Base-by-base conservation (phyloP, 2,888 invertebrate species). In the Acleris emargana region DNA sequence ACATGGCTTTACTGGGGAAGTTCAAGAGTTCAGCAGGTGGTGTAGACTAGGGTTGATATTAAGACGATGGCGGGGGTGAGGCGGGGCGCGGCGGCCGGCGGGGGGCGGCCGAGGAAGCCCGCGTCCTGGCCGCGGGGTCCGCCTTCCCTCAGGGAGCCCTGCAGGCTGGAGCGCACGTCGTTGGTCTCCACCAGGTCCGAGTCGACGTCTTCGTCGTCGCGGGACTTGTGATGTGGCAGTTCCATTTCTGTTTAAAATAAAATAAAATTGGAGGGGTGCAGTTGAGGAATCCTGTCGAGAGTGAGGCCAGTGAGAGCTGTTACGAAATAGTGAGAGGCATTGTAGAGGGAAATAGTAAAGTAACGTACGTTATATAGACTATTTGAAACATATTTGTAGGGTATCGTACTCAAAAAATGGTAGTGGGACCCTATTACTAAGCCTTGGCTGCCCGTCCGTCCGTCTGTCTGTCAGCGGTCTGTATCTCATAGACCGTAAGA, bases 111-210 rank as follows among this genome's bases (percentile, higher is more conserved):
- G 43, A 91, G 82, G 78, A 88, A 91, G 47, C 87, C 84, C 1
- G 89, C 87, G 72, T 93, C 93, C 72, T 93, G 92, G 13, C 86
- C 80, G 60, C 87, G 71, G 70, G 94, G 87, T 70, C 92, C 93
- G 61, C 94, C 93, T 87, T 95, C 95, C 69, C 95, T 91, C 43
- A 95, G 87, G 2, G 95, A 94, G 52, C 95, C 95, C 76, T 95
- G 95, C 70, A 94, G 94, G 71, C 95, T 94, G 75, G 94, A 94
- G 64, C 95, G 94, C 73, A 95, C 91, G 70, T 93, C 91, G 68
- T 93, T 93, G 67, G 89, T 88, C 72, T 91, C 91, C 68, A 92
- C 91, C 25, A 83, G 73, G 42, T 85, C 76, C 50, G 86, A 81
- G 68, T 88, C 85, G 28, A 79, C 78, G 62, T 92, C 86, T 53